These are phyloP conservation scores for Gymnopithys bicolor DNA, from an alignment of 2,797 vertebrate genomes.

Conservation along the genomic window DNA sequence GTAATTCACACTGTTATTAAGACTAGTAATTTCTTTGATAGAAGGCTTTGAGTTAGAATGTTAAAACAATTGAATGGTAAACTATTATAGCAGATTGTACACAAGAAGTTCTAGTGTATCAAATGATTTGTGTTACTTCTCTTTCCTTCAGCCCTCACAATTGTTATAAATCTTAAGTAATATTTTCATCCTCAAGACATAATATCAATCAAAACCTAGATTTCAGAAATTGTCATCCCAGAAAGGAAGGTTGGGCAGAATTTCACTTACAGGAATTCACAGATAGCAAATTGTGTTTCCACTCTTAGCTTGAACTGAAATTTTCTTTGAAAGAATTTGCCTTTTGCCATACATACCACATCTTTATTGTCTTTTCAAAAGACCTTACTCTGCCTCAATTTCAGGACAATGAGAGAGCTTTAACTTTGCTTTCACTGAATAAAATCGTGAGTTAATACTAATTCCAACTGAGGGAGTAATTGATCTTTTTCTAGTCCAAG, in stretches of 20 bases:
- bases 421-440: neutral
- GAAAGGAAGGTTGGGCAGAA: neutral
- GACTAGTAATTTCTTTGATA: slow-evolving; percentile 30
- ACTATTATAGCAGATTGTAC: neutral
- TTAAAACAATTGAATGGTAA: neutral
- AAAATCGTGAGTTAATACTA: neutral
- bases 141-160: neutral
- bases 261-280: neutral
- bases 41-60: neutral
- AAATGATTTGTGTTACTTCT: slow-evolving; percentile 29
- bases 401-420: neutral
- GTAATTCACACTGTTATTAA: slow-evolving; percentile 44
- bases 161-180: slow-evolving; percentile 29
- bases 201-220: neutral
- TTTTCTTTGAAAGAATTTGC: slow-evolving; percentile 30
- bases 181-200: slow-evolving; percentile 16
- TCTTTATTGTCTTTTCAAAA: neutral
- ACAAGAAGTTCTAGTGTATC: neutral
- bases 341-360: neutral
- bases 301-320: neutral
- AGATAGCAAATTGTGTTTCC: neutral
- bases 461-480: neutral
- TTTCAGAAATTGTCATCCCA: neutral
- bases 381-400: neutral
- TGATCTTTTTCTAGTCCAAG: neutral